Percentiles rank a stretch among this genome's conserved stretches.
phyloP scores from a whole-genome alignment of 2,797 vertebrate species.

The Aulostomus chinensis region DNA sequence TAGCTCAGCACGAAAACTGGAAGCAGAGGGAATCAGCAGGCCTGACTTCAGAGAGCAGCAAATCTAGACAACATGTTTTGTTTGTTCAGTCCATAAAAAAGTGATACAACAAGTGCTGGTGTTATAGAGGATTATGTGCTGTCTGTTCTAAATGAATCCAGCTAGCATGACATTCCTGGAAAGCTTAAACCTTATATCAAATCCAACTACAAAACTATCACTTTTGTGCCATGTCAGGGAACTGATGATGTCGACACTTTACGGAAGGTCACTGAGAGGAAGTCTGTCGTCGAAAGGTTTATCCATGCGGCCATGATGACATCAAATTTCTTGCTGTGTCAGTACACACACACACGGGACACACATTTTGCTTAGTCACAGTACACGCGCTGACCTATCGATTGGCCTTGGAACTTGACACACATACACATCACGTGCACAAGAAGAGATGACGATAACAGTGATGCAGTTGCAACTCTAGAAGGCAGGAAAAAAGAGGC shows the following conservation, averaged over 20 bases:
- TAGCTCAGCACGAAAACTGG: too few species aligned
- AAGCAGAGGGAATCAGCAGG: too few species aligned
- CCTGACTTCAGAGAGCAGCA: too few species aligned
- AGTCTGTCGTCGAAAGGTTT: conserved; percentile 24
- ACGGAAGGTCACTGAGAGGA: conserved; percentile 27
- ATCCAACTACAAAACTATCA: not conserved
- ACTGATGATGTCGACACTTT: not conserved
- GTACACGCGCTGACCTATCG: conserved; percentile 45
- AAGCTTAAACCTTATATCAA: not conserved
- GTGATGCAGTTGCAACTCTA: conserved; percentile 5
- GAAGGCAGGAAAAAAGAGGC: conserved; percentile 1
- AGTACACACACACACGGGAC: conserved; percentile 17
- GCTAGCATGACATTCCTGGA: too few species aligned
- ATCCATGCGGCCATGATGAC: conserved; percentile 24
- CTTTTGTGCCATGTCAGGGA: not conserved
- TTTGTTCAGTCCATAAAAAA: too few species aligned
- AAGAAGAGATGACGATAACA: conserved; percentile 3
- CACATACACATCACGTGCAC: conserved; percentile 10
- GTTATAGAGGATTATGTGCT: too few species aligned
- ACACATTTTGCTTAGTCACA: conserved; percentile 50
- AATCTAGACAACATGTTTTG: too few species aligned
- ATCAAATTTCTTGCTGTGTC: conserved; percentile 26
- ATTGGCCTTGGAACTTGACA: conserved; percentile 42
- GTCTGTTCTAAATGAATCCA: too few species aligned
- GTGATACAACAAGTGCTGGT: too few species aligned